Conservation (phyloP, 1,140 invertebrate genomes). For the Bicyclus anynana region DNA sequence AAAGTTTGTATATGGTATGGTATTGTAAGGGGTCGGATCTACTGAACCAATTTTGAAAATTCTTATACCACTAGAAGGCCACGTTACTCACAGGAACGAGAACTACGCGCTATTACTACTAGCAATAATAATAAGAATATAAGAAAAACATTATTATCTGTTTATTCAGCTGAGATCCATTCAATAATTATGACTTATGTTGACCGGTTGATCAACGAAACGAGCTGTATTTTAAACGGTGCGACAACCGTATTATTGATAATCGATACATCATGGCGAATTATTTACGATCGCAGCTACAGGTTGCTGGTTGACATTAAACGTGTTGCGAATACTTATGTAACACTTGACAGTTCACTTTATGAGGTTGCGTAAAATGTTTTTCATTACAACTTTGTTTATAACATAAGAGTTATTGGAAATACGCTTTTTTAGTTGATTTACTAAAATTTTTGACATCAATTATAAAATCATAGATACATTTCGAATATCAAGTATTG, state of each 20-base stretch:
- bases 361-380: constrained; percentile 5
- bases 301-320: constrained; percentile 17
- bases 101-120: too few relatives aligned
- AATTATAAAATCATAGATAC: too few relatives aligned
- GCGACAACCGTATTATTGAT: constrained; percentile 1
- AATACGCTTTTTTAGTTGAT: too few relatives aligned
- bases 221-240: constrained; percentile 1
- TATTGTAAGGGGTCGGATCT: too few relatives aligned
- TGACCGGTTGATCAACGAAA: not conserved
- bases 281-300: constrained; percentile 11
- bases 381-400: constrained; percentile 2
- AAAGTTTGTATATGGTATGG: too few relatives aligned
- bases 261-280: constrained; percentile 14
- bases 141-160: not conserved
- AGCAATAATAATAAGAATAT: not conserved
- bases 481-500: too few relatives aligned
- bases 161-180: not conserved
- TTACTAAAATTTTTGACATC: too few relatives aligned
- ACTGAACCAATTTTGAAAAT: too few relatives aligned
- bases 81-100: too few relatives aligned
- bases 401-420: too few relatives aligned
- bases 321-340: constrained; percentile 7
- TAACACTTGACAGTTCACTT: constrained; percentile 1
- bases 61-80: too few relatives aligned
- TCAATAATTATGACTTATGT: constrained; percentile 1